Evolutionary conservation across 2,888 invertebrate species (phyloP).

Genomic region (Drosophila aldrichi): DNA sequence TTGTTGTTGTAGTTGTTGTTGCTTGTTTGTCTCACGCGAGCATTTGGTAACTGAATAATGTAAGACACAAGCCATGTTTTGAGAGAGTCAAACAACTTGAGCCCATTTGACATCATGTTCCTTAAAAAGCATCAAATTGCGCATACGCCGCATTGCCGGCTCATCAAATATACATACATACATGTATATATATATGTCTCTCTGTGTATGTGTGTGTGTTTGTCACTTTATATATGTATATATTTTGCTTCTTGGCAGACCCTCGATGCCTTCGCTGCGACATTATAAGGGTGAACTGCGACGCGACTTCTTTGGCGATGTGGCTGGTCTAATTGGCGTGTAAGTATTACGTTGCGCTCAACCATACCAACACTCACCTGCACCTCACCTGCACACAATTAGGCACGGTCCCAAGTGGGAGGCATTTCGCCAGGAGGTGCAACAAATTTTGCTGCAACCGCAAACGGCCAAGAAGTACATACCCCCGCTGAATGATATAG

Average conservation of each 20-base stretch:
- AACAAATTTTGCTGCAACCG: slow-evolving; percentile 93
- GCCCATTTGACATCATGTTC: slow-evolving; percentile 24
- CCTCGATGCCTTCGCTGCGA: slow-evolving; percentile 90
- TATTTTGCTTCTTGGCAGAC: slow-evolving; percentile 79
- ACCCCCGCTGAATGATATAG: slow-evolving; percentile 90
- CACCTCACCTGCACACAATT: slow-evolving; percentile 39
- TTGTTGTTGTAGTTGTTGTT: slow-evolving; percentile 20
- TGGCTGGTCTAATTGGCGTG: slow-evolving; percentile 91
- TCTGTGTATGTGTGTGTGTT: neutral
- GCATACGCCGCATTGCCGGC: slow-evolving; percentile 42
- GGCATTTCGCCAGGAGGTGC: slow-evolving; percentile 92
- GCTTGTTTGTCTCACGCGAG: slow-evolving; percentile 15
- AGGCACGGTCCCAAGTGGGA: slow-evolving; percentile 96
- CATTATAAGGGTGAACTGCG: slow-evolving; percentile 90
- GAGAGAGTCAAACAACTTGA: slow-evolving; percentile 21
- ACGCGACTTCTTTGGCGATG: slow-evolving; percentile 90
- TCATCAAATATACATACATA: slow-evolving; percentile 2
- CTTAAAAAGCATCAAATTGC: slow-evolving; percentile 41
- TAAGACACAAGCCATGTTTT: slow-evolving; percentile 1
- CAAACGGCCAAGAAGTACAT: slow-evolving; percentile 92
- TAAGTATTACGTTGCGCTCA: slow-evolving; percentile 85
- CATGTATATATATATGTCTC: neutral
- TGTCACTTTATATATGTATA: neutral
- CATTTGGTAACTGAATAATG: slow-evolving; percentile 4
- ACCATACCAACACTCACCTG: neutral